These are phyloP conservation scores for Andrena minutula DNA, from an alignment of 2,888 invertebrate species.

Conservation along the genomic window DNA sequence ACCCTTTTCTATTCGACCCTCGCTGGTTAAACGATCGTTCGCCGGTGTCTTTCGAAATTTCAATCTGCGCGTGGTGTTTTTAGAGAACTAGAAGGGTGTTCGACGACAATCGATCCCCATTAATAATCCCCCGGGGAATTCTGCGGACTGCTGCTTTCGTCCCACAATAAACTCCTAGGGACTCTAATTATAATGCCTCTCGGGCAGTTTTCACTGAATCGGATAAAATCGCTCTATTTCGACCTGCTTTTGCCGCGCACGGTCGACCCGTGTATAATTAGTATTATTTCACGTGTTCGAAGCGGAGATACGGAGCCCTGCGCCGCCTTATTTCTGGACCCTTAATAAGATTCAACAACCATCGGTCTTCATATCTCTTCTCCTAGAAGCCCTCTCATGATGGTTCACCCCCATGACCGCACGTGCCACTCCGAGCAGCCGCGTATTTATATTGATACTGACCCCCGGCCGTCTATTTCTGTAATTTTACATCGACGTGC, in stretches of 20 bases:
- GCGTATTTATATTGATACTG: slow-evolving; percentile 21
- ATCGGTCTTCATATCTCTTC: not conserved
- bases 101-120: slow-evolving; percentile 31
- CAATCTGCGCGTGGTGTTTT: not conserved
- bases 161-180: slow-evolving; percentile 40
- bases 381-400: not conserved
- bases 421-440: slow-evolving; percentile 21
- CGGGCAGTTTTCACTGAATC: slow-evolving; percentile 31
- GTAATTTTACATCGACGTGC: slow-evolving; percentile 26
- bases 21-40: no score
- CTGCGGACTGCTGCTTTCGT: not conserved
- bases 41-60: not conserved
- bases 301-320: not conserved
- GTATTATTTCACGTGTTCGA: slow-evolving; percentile 27
- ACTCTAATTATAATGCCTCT: slow-evolving; percentile 49
- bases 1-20: no score
- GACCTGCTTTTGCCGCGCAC: slow-evolving; percentile 1
- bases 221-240: slow-evolving; percentile 34
- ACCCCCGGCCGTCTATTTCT: slow-evolving; percentile 35
- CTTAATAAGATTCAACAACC: not conserved
- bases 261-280: slow-evolving; percentile 38
- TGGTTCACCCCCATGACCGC: slow-evolving; percentile 22
- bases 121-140: slow-evolving; percentile 14
- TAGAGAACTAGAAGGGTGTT: not conserved
- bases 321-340: slow-evolving; percentile 39